phyloP scores from a whole-genome alignment of 2,797 vertebrate species.

The Denticeps clupeoides region DNA sequence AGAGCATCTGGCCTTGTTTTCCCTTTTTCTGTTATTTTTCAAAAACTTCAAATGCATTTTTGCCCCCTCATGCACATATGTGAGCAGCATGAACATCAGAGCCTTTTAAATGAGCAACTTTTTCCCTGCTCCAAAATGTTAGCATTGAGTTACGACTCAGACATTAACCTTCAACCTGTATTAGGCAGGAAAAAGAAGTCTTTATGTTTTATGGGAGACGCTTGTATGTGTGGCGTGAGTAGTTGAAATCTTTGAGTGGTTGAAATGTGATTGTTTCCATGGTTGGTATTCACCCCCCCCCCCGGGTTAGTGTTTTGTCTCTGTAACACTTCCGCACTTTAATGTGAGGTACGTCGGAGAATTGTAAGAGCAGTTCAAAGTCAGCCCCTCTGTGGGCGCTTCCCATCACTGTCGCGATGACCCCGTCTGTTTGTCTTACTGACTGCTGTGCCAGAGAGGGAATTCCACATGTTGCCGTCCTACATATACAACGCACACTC shows the following conservation, averaged over 20 bases:
- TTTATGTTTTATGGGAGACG: not conserved
- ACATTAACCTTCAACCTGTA: conserved; percentile 21
- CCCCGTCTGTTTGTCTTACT: conserved; percentile 18
- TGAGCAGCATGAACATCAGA: too few relatives aligned
- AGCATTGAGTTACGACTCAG: conserved; percentile 17
- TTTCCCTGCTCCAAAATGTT: conserved; percentile 7
- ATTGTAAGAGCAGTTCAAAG: conserved; percentile 22
- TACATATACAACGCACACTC: conserved; percentile 17
- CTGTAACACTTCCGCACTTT: conserved; percentile 1
- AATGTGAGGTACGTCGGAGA: conserved; percentile 20
- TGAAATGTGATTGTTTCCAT: not conserved
- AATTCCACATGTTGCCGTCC: conserved; percentile 5
- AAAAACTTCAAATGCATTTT: conserved; percentile 1
- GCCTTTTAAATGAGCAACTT: not conserved
- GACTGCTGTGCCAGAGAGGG: conserved; percentile 19
- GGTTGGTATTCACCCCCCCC: too few relatives aligned
- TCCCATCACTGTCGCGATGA: conserved; percentile 27
- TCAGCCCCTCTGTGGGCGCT: conserved; percentile 15
- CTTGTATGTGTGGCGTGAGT: not conserved
- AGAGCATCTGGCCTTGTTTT: conserved; percentile 7
- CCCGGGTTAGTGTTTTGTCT: conserved; percentile 1
- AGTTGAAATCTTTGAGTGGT: not conserved
- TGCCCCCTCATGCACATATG: not conserved
- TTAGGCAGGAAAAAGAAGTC: not conserved
- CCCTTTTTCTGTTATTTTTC: conserved; percentile 6